Evolutionary conservation across 2,888 invertebrate genomes (phyloP), one percentile per base, ranked within the genome.

Genomic region (Azorinus chamasolen): DNA sequence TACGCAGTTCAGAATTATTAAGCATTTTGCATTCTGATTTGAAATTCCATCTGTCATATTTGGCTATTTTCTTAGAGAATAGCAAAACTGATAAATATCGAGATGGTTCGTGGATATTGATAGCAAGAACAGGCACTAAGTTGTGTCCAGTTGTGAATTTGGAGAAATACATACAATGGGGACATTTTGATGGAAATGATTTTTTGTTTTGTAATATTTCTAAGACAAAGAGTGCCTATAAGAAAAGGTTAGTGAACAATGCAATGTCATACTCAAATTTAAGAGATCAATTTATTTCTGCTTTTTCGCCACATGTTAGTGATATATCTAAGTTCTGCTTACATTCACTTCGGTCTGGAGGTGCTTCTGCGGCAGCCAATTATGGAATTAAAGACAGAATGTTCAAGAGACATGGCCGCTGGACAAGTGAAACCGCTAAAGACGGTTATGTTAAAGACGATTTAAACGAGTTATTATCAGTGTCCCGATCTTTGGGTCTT

Each of bases 71-170:
- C 16, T 32, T 65, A 14, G 65, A 65, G 55, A 63, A 20, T 0
- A 64, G 64, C 50, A 78, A 78, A 24, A 69, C 73, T 4, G 73
- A 69, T 20, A 69, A 64, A 43, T 69, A 71, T 54, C 32, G 77
- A 24, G 53, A 71, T 20, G 72, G 72, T 20, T 32, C 46, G 8
- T 45, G 45, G 55, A 37, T 74, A 14, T 5, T 68, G 12, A 74
- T 64, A 46, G 10, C 61, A 1, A 50, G 53, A n/a, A n/a, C n/a
- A n/a, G n/a, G n/a, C n/a, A n/a, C n/a, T n/a, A n/a, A n/a, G n/a
- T n/a, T n/a, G n/a, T n/a, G n/a, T n/a, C n/a, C n/a, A n/a, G n/a
- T n/a, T n/a, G n/a, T n/a, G n/a, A n/a, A n/a, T n/a, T n/a, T n/a
- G n/a, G n/a, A n/a, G n/a, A n/a, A n/a, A n/a, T n/a, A n/a, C n/a